Evolutionary conservation across 2,113 vertebrate species (phyloP).

Genomic region (Chitala chitala): DNA sequence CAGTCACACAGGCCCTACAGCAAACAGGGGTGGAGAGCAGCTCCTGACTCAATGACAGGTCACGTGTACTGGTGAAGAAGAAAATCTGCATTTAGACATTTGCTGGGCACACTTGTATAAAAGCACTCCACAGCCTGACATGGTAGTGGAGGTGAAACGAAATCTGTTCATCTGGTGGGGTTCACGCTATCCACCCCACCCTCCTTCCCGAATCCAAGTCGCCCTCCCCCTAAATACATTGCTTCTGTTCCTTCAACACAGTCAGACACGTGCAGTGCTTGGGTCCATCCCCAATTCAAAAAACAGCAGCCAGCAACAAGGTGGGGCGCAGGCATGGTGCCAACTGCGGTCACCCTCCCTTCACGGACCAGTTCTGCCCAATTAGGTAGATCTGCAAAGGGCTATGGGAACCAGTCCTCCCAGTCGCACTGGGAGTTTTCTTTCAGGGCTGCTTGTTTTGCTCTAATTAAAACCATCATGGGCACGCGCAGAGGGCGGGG

Average conservation of each 20-base stretch:
- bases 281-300: no score
- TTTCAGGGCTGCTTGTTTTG: constrained; percentile 60
- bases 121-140: constrained; percentile 27
- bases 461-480: constrained; percentile 67
- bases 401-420: constrained; percentile 41
- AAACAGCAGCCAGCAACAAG: constrained; percentile 34
- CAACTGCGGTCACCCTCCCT: constrained; percentile 51
- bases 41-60: no score
- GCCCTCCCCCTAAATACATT: not conserved
- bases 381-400: constrained; percentile 57
- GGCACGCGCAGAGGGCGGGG: constrained; percentile 22
- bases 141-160: constrained; percentile 18
- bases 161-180: constrained; percentile 21
- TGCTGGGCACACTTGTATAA: no score
- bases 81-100: no score
- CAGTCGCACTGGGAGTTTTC: constrained; percentile 53
- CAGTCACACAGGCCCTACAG: no score
- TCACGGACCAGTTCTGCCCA: constrained; percentile 58
- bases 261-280: no score
- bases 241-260: not conserved
- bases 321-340: not conserved
- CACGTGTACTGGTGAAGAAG: no score
- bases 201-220: no score
- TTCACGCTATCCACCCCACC: constrained; percentile 25
- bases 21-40: no score